These are phyloP conservation scores for Prionailurus bengalensis DNA, from an alignment of 2,113 vertebrate species.

Conservation along the genomic window DNA sequence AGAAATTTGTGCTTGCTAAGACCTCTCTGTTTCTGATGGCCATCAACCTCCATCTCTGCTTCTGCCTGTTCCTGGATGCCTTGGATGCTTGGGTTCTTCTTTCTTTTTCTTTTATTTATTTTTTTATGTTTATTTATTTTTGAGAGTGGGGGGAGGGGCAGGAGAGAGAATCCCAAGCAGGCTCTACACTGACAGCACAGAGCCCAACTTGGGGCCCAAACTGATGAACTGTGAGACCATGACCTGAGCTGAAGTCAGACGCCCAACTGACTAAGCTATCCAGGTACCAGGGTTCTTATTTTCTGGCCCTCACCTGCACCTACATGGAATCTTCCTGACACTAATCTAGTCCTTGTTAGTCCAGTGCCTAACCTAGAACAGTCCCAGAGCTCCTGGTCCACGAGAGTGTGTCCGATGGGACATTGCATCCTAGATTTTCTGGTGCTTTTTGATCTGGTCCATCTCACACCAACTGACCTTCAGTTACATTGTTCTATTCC, in stretches of 20 bases:
- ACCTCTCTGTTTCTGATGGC: not conserved
- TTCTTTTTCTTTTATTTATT: not conserved
- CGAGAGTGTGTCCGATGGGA: not conserved
- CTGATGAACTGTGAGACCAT: no score
- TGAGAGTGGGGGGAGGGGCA: no score
- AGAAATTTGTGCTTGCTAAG: not conserved
- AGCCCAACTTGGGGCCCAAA: no score
- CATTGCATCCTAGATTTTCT: not conserved
- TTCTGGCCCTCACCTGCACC: not conserved
- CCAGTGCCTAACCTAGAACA: not conserved
- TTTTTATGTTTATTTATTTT: no score
- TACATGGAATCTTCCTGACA: not conserved
- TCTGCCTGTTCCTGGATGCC: not conserved
- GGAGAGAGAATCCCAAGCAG: no score
- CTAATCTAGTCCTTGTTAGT: not conserved
- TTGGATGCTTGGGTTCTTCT: not conserved
- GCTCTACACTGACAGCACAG: no score
- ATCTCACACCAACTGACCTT: not conserved
- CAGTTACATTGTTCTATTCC: not conserved
- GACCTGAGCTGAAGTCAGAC: no score
- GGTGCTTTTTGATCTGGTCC: not conserved
- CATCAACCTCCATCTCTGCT: not conserved
- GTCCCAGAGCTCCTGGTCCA: not conserved
- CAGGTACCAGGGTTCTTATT: not conserved
- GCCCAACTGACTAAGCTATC: no score